These are phyloP conservation scores for Eospalax fontanierii DNA, from an alignment of 2,797 vertebrate species.

Conservation along the genomic window DNA sequence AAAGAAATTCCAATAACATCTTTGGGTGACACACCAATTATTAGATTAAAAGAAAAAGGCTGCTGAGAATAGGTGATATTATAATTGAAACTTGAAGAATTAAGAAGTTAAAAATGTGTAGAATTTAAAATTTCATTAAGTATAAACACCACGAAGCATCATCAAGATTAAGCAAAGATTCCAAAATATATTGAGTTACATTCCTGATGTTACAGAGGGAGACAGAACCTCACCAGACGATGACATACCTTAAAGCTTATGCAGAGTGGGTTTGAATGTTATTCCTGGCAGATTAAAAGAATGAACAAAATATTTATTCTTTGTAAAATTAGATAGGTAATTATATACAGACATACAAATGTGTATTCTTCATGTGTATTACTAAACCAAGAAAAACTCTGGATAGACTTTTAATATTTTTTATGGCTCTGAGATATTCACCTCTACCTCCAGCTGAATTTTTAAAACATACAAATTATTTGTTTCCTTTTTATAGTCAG, in stretches of 20 bases:
- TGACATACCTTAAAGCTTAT: background rate
- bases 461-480: background rate
- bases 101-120: fast-evolving
- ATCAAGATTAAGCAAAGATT: background rate
- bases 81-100: background rate
- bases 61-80: background rate
- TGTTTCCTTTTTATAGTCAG: background rate
- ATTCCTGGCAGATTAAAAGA: background rate
- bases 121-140: background rate
- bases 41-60: background rate
- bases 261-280: background rate
- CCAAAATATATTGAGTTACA: background rate
- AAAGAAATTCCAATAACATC: background rate
- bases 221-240: background rate
- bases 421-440: background rate
- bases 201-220: background rate
- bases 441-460: background rate
- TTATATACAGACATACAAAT: background rate
- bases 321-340: background rate
- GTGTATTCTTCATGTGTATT: background rate
- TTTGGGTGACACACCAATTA: background rate
- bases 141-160: background rate
- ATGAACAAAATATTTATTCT: background rate
- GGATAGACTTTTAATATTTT: background rate
- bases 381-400: background rate